phyloP scores from a whole-genome alignment of 2,113 vertebrate genomes.

The Patagioenas fasciata region DNA sequence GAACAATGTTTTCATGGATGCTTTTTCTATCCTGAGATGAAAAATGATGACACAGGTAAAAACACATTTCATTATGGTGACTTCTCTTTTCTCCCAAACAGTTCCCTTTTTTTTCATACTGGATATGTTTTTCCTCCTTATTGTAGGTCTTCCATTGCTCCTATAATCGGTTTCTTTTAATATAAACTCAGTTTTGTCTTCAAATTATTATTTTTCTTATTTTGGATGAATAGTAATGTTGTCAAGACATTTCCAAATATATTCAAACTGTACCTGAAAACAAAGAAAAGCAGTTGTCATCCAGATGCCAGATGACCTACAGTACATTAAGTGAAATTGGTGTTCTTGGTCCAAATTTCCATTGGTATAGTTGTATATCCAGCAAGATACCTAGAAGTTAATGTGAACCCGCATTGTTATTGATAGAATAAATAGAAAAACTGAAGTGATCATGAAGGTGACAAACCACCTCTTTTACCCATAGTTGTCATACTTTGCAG shows the following conservation, averaged over 20 bases:
- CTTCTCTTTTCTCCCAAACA: background rate
- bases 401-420: background rate
- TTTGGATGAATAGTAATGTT: background rate
- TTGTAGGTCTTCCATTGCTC: background rate
- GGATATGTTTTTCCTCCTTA: background rate
- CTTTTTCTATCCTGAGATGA: background rate
- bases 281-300: background rate
- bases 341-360: background rate
- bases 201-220: background rate
- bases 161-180: background rate
- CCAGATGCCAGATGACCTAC: background rate
- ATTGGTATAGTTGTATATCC: background rate
- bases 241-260: background rate
- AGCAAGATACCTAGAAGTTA: background rate
- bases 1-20: background rate
- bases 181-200: background rate
- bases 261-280: background rate
- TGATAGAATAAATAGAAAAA: background rate
- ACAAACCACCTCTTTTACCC: background rate
- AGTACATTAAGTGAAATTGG: background rate
- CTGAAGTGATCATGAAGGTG: background rate
- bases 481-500: background rate
- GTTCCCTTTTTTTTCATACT: background rate
- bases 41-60: conserved; percentile 65
- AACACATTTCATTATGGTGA: background rate